Conservation (phyloP, 2,888 invertebrate genomes). For the Leptogaster cylindrica region DNA sequence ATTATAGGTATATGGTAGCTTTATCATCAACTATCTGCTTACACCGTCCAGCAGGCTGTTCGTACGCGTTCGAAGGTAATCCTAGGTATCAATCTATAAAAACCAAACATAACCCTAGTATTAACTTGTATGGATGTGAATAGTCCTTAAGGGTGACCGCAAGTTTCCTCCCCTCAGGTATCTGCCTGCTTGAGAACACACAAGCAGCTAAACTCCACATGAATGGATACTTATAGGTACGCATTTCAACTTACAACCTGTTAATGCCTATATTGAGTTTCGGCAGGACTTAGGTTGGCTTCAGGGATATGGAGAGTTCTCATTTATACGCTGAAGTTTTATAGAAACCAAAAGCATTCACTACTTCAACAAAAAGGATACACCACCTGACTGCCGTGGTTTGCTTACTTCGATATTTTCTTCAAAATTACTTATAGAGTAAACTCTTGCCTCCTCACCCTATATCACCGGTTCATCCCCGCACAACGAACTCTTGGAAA, state of each 20-base stretch:
- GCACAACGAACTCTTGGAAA: too few relatives aligned
- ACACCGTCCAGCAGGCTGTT: not conserved
- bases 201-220: not conserved
- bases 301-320: not conserved
- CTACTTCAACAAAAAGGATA: too few relatives aligned
- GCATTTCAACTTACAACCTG: not conserved
- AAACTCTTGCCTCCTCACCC: too few relatives aligned
- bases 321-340: not conserved
- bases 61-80: constrained; percentile 15
- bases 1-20: too few relatives aligned
- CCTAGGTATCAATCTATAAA: constrained; percentile 33
- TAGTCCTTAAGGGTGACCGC: constrained; percentile 22
- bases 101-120: constrained; percentile 29
- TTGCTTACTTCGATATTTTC: too few relatives aligned
- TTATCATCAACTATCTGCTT: not conserved
- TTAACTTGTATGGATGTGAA: constrained; percentile 1
- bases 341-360: not conserved
- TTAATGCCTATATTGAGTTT: not conserved
- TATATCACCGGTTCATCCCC: too few relatives aligned
- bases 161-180: not conserved
- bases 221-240: not conserved
- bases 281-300: not conserved
- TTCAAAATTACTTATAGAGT: too few relatives aligned
- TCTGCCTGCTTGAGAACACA: not conserved
- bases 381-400: too few relatives aligned